Conservation (phyloP, 1,140 invertebrate species). For the Papilio machaon region DNA sequence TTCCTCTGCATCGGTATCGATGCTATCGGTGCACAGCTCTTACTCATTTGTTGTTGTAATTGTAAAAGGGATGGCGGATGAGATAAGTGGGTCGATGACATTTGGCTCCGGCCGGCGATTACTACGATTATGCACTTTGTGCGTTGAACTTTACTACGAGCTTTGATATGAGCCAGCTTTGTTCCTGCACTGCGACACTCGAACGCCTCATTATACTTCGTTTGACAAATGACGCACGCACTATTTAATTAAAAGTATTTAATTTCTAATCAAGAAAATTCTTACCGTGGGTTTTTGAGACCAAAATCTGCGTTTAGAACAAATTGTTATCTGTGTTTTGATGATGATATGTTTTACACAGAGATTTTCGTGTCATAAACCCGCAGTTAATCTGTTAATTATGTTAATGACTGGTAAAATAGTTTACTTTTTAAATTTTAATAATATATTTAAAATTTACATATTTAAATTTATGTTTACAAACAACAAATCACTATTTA, state of each 20-base stretch:
- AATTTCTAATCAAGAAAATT: neutral
- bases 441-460: too few relatives aligned
- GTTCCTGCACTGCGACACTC: neutral
- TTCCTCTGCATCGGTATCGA: slow-evolving; percentile 77
- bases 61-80: slow-evolving; percentile 81
- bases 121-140: slow-evolving; percentile 81
- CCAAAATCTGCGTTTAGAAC: too few relatives aligned
- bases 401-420: neutral
- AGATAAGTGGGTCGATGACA: slow-evolving; percentile 81
- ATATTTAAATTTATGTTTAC: too few relatives aligned
- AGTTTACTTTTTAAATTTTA: neutral
- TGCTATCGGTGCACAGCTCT: slow-evolving; percentile 78
- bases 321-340: too few relatives aligned
- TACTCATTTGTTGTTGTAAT: slow-evolving; percentile 82
- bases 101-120: slow-evolving; percentile 77
- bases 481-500: too few relatives aligned
- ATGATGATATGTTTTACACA: too few relatives aligned
- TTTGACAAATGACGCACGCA: neutral
- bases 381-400: neutral
- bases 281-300: too few relatives aligned
- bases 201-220: neutral
- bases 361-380: too few relatives aligned
- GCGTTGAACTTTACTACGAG: slow-evolving; percentile 77
- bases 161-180: slow-evolving; percentile 45
- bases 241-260: neutral